A percentile compares a stretch with the other conserved stretches of the same genome.
phyloP scores from a whole-genome alignment of 2,888 invertebrate genomes.

The Drosophila subquinaria region DNA sequence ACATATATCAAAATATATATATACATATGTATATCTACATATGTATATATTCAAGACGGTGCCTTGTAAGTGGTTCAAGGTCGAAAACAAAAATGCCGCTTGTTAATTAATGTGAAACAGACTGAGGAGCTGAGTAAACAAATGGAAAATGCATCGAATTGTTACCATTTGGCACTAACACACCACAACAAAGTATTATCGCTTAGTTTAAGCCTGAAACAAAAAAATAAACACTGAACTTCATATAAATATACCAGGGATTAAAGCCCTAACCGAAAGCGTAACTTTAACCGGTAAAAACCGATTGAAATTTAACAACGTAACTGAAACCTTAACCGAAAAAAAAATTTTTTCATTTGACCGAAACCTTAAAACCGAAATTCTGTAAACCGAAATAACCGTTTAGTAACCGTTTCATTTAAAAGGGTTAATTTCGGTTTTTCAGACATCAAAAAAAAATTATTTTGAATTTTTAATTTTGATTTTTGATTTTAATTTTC shows the following conservation, averaged over 20 bases:
- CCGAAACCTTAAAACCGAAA: too few relatives aligned
- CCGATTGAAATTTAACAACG: too few relatives aligned
- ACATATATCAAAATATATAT: background rate
- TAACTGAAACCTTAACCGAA: too few relatives aligned
- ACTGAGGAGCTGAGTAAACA: slow-evolving; percentile 7
- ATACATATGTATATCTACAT: background rate
- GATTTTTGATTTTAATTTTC: too few relatives aligned
- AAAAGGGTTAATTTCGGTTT: too few relatives aligned
- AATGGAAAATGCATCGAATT: slow-evolving; percentile 3
- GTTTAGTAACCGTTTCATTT: too few relatives aligned
- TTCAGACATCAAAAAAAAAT: too few relatives aligned
- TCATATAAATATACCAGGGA: background rate
- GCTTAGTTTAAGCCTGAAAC: background rate
- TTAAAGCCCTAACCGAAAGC: too few relatives aligned
- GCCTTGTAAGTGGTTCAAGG: slow-evolving; percentile 20
- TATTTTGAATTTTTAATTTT: too few relatives aligned
- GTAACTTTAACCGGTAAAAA: too few relatives aligned
- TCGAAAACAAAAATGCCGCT: slow-evolving; percentile 11
- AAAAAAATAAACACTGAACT: background rate
- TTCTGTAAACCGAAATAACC: too few relatives aligned
- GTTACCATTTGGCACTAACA: slow-evolving; percentile 10
- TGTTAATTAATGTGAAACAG: slow-evolving; percentile 27
- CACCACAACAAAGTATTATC: background rate
- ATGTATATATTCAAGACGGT: slow-evolving; percentile 7
- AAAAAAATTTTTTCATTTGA: too few relatives aligned